These are phyloP conservation scores for Hyles euphorbiae DNA, from an alignment of 1,140 invertebrate species.

Conservation along the genomic window DNA sequence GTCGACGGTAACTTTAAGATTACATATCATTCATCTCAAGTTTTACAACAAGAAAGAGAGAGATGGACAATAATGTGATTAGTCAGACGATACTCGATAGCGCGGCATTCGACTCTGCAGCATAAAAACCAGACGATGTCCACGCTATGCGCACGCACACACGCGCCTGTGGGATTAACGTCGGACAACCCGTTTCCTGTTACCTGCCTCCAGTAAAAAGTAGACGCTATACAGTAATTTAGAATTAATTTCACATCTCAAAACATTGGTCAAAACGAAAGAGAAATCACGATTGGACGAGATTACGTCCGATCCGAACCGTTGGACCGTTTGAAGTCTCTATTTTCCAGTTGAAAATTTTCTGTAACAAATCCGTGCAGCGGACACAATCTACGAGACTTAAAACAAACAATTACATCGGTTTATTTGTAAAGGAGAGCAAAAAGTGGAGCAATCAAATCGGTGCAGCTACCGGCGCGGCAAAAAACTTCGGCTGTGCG, in stretches of 20 bases:
- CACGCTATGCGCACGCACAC: constrained; percentile 37
- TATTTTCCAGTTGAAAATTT: constrained; percentile 60
- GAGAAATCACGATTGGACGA: constrained; percentile 4
- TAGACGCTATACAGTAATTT: constrained; percentile 49
- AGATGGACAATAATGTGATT: constrained; percentile 34
- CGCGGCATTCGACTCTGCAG: constrained; percentile 28
- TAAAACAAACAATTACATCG: constrained; percentile 74
- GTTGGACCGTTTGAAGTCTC: constrained; percentile 60
- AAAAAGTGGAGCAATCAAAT: constrained; percentile 69
- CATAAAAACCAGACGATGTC: constrained; percentile 46
- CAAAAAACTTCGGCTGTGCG: constrained; percentile 54
- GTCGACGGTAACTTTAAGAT: constrained; percentile 12
- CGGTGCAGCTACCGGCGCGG: constrained; percentile 50
- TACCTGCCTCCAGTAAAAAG: constrained; percentile 62
- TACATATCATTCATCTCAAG: constrained; percentile 24
- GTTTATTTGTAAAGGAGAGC: constrained; percentile 65
- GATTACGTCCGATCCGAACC: constrained; percentile 18
- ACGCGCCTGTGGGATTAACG: constrained; percentile 50
- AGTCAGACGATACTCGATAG: constrained; percentile 41
- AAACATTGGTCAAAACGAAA: constrained; percentile 22
- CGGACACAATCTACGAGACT: constrained; percentile 60
- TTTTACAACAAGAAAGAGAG: constrained; percentile 19
- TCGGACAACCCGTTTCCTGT: constrained; percentile 66
- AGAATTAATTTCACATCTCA: constrained; percentile 63
- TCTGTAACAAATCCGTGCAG: constrained; percentile 63